Percentiles rank a stretch among this genome's conserved stretches.
Evolutionary conservation across 2,113 vertebrate genomes (phyloP).

Genomic region (Scortum barcoo): DNA sequence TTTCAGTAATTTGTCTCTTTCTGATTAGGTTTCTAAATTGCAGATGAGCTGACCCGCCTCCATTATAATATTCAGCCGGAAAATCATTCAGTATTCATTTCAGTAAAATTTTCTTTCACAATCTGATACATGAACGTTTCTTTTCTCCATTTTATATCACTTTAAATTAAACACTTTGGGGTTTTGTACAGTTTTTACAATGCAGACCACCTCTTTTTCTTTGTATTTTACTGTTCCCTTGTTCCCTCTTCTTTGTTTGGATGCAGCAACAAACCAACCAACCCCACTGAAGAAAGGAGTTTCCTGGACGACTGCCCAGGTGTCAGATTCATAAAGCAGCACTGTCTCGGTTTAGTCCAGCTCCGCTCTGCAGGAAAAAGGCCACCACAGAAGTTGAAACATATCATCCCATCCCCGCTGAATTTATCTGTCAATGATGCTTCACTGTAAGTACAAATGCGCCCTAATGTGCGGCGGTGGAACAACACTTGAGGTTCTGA

Average conservation of each 20-base stretch:
- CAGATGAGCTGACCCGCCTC: neutral
- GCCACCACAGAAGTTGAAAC: slow-evolving; percentile 11
- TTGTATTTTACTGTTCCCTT: neutral
- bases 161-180: neutral
- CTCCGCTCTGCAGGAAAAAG: neutral
- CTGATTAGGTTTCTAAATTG: too few species aligned
- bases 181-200: slow-evolving; percentile 1
- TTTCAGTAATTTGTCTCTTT: too few species aligned
- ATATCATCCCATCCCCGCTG: neutral
- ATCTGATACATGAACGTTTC: neutral
- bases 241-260: slow-evolving; percentile 47
- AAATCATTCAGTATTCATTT: neutral
- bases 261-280: slow-evolving; percentile 40
- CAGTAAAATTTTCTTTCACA: neutral
- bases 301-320: slow-evolving; percentile 54
- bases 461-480: neutral
- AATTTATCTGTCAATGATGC: slow-evolving; percentile 27
- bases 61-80: neutral
- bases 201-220: slow-evolving; percentile 15
- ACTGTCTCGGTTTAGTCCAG: slow-evolving; percentile 19
- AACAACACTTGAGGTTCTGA: slow-evolving; percentile 2
- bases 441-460: slow-evolving; percentile 24
- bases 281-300: slow-evolving; percentile 16
- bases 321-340: slow-evolving; percentile 50
- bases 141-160: neutral